A percentile compares a stretch with the other conserved stretches of the same genome.
These are phyloP conservation scores for Taurulus bubalis DNA, from an alignment of 2,113 vertebrate genomes.

Conservation along the genomic window DNA sequence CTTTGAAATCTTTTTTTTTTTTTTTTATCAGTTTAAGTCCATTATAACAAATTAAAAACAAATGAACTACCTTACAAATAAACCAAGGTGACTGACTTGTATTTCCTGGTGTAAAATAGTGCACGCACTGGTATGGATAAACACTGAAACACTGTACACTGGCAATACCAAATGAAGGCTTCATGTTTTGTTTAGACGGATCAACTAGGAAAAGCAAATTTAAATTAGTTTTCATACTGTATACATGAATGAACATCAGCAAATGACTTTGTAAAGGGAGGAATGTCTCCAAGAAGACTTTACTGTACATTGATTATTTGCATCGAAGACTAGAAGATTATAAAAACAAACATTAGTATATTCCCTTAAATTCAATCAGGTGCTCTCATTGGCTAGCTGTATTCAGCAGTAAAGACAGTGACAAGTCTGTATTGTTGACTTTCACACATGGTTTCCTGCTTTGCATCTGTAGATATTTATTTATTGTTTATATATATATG, in stretches of 20 bases:
- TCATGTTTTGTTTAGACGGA: neutral
- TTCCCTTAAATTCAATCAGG: neutral
- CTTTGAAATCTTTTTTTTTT: too few species aligned
- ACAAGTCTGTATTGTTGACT: neutral
- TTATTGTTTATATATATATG: too few species aligned
- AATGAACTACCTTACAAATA: neutral
- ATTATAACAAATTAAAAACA: neutral
- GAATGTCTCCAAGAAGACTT: neutral
- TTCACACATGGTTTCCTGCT: neutral
- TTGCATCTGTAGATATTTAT: neutral
- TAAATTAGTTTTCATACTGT: neutral
- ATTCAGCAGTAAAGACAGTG: neutral
- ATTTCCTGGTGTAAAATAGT: constrained; percentile 19
- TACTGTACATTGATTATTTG: neutral
- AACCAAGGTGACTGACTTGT: neutral
- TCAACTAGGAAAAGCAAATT: neutral
- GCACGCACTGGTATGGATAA: neutral
- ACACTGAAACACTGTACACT: neutral
- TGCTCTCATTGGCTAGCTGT: neutral
- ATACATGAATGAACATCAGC: neutral
- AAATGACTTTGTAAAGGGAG: neutral
- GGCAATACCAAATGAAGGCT: neutral
- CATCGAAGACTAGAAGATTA: neutral
- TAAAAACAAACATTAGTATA: neutral
- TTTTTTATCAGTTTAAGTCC: too few species aligned